These are phyloP conservation scores for Chalcosyrphus nemorum DNA, from an alignment of 2,888 invertebrate species.

Conservation along the genomic window DNA sequence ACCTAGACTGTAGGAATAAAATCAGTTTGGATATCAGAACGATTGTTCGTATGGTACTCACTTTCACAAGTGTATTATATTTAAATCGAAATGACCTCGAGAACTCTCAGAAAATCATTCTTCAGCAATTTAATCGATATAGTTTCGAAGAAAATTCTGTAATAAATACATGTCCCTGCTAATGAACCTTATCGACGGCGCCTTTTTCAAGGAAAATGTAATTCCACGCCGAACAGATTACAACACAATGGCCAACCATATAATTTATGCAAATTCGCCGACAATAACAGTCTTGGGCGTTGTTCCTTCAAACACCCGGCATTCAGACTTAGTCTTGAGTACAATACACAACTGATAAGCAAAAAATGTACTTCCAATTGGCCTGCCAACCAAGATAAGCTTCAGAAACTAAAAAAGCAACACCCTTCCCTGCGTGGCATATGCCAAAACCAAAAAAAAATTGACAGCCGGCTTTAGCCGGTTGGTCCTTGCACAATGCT, in stretches of 20 bases:
- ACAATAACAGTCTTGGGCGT: conserved; percentile 45
- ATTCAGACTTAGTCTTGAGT: not conserved
- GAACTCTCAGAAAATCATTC: not conserved
- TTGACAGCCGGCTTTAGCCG: conserved; percentile 63
- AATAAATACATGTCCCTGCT: not conserved
- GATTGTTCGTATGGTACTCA: too few species aligned
- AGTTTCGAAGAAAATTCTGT: too few species aligned
- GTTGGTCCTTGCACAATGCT: conserved; percentile 67
- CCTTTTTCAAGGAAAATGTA: not conserved
- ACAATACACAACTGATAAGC: conserved; percentile 46
- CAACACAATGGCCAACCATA: not conserved
- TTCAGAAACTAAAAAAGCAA: not conserved
- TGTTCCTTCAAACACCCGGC: conserved; percentile 17
- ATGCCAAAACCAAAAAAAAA: conserved; percentile 17
- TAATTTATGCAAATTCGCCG: conserved; percentile 5
- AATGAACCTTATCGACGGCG: not conserved
- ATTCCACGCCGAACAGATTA: not conserved
- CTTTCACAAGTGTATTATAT: too few species aligned
- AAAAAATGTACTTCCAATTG: not conserved
- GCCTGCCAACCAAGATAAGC: conserved; percentile 44
- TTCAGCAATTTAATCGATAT: too few species aligned
- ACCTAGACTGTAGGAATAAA: too few species aligned
- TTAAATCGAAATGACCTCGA: too few species aligned
- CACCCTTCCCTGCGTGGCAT: not conserved
- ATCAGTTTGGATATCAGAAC: too few species aligned